These are phyloP conservation scores for Scaptomyza polygonia DNA, from an alignment of 2,888 invertebrate genomes.

Conservation along the genomic window DNA sequence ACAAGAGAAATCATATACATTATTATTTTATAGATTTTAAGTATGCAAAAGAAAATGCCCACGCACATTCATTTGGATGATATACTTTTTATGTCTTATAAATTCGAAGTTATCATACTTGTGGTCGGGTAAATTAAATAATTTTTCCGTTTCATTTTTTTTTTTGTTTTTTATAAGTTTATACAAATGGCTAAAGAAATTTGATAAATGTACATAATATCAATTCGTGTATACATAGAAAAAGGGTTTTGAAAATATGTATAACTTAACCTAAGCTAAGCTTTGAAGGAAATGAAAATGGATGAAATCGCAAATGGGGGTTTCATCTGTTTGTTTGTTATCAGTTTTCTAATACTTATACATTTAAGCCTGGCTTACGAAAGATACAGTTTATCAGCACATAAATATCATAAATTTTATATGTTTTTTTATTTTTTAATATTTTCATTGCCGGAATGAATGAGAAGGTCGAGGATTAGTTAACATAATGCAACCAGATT, in stretches of 20 bases:
- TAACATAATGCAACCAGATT: constrained; percentile 30
- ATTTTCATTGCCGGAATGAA: constrained; percentile 79
- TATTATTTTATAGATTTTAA: constrained; percentile 39
- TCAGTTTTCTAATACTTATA: constrained; percentile 68
- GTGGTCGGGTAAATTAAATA: constrained; percentile 73
- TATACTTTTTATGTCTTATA: constrained; percentile 47
- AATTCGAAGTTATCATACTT: constrained; percentile 72
- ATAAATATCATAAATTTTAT: constrained; percentile 24
- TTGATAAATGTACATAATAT: constrained; percentile 68
- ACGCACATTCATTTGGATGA: constrained; percentile 42
- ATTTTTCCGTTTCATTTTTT: constrained; percentile 29
- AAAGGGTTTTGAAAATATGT: constrained; percentile 50
- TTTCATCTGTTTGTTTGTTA: constrained; percentile 6
- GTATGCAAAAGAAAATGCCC: constrained; percentile 62
- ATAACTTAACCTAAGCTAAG: constrained; percentile 67
- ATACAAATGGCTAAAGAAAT: constrained; percentile 38
- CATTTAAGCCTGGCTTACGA: constrained; percentile 64
- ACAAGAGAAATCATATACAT: constrained; percentile 45
- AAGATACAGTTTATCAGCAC: constrained; percentile 39
- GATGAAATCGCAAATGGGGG: constrained; percentile 25
- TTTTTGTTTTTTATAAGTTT: constrained; percentile 27
- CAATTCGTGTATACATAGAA: constrained; percentile 62
- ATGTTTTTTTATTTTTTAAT: constrained; percentile 20
- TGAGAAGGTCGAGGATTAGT: constrained; percentile 46
- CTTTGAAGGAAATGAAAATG: constrained; percentile 69